Evolutionary conservation across 92 coral and sea anemone species (phyloP).

Genomic region (Palythoa grandiflora): DNA sequence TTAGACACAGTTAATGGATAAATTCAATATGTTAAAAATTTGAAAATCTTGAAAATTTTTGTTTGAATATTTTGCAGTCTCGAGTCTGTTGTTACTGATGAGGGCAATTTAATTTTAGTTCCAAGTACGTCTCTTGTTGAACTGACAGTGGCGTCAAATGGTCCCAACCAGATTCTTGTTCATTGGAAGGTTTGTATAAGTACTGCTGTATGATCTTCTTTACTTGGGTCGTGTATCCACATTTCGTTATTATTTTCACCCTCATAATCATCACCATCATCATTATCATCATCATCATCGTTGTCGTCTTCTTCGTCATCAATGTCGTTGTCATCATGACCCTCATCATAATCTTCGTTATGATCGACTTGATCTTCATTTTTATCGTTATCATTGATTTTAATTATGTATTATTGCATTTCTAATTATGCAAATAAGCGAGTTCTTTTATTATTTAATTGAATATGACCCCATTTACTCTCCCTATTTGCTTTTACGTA

Average conservation of each 20-base stretch:
- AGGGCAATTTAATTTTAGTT: conserved; percentile 47
- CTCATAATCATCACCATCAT: not conserved
- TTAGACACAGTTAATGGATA: no score
- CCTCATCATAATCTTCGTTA: not conserved
- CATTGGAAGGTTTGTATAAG: conserved; percentile 79
- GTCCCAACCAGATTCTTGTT: conserved; percentile 80
- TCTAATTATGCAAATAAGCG: no score
- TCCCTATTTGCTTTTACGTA: no score
- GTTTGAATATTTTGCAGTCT: no score
- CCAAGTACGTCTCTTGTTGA: conserved; percentile 75
- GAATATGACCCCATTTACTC: no score
- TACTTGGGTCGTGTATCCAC: not conserved
- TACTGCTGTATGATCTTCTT: not conserved
- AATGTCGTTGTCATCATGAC: no score
- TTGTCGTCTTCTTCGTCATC: no score
- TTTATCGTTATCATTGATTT: not conserved
- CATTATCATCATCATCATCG: no score
- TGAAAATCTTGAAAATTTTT: no score
- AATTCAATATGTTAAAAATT: not conserved
- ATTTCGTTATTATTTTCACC: not conserved
- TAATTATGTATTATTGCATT: not conserved
- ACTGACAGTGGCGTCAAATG: conserved; percentile 72
- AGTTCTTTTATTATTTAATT: no score
- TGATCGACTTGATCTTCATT: not conserved
- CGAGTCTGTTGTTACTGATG: not conserved